These are phyloP conservation scores for Ophraella communa DNA, from an alignment of 2,888 invertebrate genomes.

Conservation along the genomic window DNA sequence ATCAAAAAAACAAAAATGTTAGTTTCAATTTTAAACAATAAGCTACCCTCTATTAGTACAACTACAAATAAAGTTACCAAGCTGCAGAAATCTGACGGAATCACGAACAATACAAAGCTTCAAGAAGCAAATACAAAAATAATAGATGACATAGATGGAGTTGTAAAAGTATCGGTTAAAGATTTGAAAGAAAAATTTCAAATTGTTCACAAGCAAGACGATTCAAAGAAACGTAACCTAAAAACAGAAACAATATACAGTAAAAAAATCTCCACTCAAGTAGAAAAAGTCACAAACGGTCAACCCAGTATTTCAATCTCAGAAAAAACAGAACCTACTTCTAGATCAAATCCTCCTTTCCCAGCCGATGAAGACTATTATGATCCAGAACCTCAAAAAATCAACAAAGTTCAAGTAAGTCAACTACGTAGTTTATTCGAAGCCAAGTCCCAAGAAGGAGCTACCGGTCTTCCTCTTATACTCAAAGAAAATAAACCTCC, in stretches of 20 bases:
- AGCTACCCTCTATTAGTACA: constrained; percentile 34
- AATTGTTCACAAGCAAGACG: neutral
- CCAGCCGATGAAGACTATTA: constrained; percentile 5
- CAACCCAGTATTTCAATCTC: neutral
- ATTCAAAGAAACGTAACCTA: neutral
- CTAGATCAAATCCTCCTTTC: neutral
- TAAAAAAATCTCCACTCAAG: neutral
- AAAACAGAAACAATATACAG: neutral
- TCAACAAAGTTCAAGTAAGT: constrained; percentile 31
- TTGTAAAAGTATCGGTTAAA: constrained; percentile 17
- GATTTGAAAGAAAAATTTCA: constrained; percentile 20
- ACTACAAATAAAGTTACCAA: neutral
- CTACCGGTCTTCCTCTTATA: constrained; percentile 12
- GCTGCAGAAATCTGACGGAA: neutral
- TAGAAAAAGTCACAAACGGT: neutral
- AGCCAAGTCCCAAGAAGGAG: constrained; percentile 26
- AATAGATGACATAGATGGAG: neutral
- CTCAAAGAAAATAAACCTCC: constrained; percentile 14
- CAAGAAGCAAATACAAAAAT: neutral
- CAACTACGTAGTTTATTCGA: constrained; percentile 38
- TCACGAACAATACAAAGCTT: neutral
- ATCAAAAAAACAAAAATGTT: constrained; percentile 38
- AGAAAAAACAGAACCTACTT: neutral
- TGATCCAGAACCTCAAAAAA: neutral
- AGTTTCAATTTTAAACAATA: constrained; percentile 39